Evolutionary conservation across 2,113 vertebrate species (phyloP).

Genomic region (Amphiprion ocellaris): DNA sequence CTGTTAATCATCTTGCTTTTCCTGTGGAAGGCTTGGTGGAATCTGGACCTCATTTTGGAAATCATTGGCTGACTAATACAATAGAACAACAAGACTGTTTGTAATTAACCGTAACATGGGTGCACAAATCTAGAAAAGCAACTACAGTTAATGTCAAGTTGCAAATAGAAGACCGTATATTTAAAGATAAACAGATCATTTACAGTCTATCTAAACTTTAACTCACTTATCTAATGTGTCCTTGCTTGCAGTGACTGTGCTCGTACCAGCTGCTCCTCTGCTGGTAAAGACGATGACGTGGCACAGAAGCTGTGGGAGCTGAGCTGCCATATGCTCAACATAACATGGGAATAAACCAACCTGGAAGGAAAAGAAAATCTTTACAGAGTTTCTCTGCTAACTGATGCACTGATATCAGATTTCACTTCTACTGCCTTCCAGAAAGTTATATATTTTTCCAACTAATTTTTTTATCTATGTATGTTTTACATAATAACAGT

Average conservation of each 20-base stretch:
- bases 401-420: not conserved
- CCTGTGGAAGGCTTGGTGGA: too few species aligned
- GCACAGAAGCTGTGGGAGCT: conserved; percentile 84
- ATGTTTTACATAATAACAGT: too few species aligned
- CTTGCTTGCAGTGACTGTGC: conserved; percentile 81
- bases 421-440: not conserved
- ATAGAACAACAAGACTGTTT: too few species aligned
- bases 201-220: not conserved
- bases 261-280: conserved; percentile 73
- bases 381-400: not conserved
- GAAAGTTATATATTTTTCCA: not conserved
- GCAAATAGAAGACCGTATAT: too few species aligned
- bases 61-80: too few species aligned
- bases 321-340: conserved; percentile 80
- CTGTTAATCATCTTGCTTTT: too few species aligned
- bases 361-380: not conserved
- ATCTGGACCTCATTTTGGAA: too few species aligned
- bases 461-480: too few species aligned
- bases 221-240: not conserved
- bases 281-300: conserved; percentile 73
- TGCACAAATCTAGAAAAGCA: too few species aligned
- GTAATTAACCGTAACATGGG: not conserved
- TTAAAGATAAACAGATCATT: not conserved
- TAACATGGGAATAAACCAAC: conserved; percentile 77
- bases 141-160: too few species aligned